These are phyloP conservation scores for Trachemys scripta DNA, from an alignment of 2,113 vertebrate species.

Conservation along the genomic window DNA sequence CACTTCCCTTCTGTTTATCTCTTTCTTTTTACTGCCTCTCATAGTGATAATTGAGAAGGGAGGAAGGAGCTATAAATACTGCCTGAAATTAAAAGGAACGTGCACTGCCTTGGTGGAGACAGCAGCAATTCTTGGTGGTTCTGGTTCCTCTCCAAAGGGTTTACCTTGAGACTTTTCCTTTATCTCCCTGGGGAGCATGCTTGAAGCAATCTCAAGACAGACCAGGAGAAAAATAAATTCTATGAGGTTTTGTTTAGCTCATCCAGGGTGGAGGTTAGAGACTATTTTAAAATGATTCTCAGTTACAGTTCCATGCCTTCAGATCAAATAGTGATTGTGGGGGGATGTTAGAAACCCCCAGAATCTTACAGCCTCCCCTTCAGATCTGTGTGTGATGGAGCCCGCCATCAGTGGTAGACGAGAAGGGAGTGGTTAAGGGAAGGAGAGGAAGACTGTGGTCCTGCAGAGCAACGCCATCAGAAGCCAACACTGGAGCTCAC, in stretches of 20 bases:
- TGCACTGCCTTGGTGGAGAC: constrained; percentile 4
- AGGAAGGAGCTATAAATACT: constrained; percentile 53
- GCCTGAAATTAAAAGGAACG: constrained; percentile 35
- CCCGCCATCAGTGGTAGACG: background rate
- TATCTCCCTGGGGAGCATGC: background rate
- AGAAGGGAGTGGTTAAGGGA: background rate
- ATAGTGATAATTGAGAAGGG: background rate
- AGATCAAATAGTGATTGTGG: background rate
- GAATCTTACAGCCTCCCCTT: background rate
- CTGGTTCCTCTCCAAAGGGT: background rate
- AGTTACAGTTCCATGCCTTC: background rate
- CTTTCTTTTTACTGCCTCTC: background rate
- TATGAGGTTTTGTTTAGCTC: background rate
- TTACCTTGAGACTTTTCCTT: constrained; percentile 37
- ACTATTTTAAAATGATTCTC: background rate
- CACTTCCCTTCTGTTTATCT: background rate
- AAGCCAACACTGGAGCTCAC: background rate
- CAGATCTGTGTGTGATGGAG: background rate
- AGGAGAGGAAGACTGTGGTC: background rate
- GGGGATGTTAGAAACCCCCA: background rate
- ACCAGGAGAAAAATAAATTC: background rate
- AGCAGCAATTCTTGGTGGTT: background rate
- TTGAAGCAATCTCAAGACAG: constrained; percentile 40
- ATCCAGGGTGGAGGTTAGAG: background rate
- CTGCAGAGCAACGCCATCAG: background rate